These are phyloP conservation scores for Acestrorhynchus altus DNA, from an alignment of 2,797 vertebrate genomes.

Conservation along the genomic window DNA sequence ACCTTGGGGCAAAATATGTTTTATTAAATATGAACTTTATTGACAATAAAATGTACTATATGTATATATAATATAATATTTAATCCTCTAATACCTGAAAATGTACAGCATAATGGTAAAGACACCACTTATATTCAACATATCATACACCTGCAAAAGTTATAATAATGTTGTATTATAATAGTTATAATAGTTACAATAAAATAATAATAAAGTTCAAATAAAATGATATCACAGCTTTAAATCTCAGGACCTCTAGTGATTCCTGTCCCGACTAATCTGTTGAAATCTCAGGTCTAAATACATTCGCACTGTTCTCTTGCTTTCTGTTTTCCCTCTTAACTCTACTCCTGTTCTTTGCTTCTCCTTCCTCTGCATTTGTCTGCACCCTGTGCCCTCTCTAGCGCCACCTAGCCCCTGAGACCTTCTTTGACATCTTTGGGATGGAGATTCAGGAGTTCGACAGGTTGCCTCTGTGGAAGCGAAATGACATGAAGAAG, in stretches of 20 bases:
- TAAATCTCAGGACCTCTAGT: not conserved
- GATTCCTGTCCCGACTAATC: not conserved
- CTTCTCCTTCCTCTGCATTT: not conserved
- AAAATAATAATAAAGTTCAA: too few relatives aligned
- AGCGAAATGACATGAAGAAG: slow-evolving; percentile 96
- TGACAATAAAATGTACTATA: too few relatives aligned
- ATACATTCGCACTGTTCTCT: not conserved
- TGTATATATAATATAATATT: too few relatives aligned
- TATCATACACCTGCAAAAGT: too few relatives aligned
- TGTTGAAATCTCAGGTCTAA: not conserved
- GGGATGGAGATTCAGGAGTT: slow-evolving; percentile 92
- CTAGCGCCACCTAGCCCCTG: slow-evolving; percentile 91
- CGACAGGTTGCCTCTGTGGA: slow-evolving; percentile 94
- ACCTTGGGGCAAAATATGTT: too few relatives aligned
- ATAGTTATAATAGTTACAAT: too few relatives aligned
- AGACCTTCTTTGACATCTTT: slow-evolving; percentile 90
- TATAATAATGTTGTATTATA: too few relatives aligned
- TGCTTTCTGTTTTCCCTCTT: not conserved
- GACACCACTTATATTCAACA: too few relatives aligned
- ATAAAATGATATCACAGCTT: too few relatives aligned
- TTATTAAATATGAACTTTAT: too few relatives aligned
- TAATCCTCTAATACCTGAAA: too few relatives aligned
- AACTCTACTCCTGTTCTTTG: slow-evolving; percentile 13
- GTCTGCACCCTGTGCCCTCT: slow-evolving; percentile 28
- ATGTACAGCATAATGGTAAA: too few relatives aligned